Base-by-base conservation (phyloP, 2,113 vertebrate genomes). In the Sakesphorus luctuosus region DNA sequence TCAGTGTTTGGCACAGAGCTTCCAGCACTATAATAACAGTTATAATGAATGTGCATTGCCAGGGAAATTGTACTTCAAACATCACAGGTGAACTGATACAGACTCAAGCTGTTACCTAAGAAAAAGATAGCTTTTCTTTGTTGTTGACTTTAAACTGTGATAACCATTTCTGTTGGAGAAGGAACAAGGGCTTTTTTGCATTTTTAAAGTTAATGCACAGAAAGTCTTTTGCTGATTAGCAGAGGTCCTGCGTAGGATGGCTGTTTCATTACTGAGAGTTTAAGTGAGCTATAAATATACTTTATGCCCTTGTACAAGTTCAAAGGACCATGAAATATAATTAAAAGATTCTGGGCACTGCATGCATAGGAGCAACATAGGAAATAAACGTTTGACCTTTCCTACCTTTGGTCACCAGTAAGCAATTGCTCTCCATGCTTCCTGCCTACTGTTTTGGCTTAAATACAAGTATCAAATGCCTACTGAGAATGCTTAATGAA, bases 211-310 rank as follows among this genome's bases (percentile, higher is more conserved):
- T 63, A 89, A 91, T 40, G 44, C 52, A 15, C 55, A 91, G 83
- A 94, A 91, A 88, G 87, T 87, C 86, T 96, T 93, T 66, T 46
- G 50, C 24, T 95, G 95, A 95, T 97, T 86, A 96, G 87, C 86
- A 93, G 85, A 95, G 90, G 75, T 93, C 82, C 81, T 91, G 71
- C 2, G 6, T 85, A 76, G 89, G 90, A 72, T 95, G 71, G 29
- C 91, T 79, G 21, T 84, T 97, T 94, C 95, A 91, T 95, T 94
- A 94, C 90, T 68, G 62, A 66, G 91, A 97, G 67, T 96, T 96
- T 90, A 94, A 96, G 65, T 92, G 83, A 89, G 88, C 94, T 90
- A 93, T 97, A 97, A 97, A 97, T 97, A 93, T 77, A 43, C 92
- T 97, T 97, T 96, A 97, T 94, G 67, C 49, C 91, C 94, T 91